A percentile compares a stretch with the other conserved stretches of the same genome.
Evolutionary conservation across 2,797 vertebrate genomes (phyloP).

Genomic region (Pangasius mekongensis): DNA sequence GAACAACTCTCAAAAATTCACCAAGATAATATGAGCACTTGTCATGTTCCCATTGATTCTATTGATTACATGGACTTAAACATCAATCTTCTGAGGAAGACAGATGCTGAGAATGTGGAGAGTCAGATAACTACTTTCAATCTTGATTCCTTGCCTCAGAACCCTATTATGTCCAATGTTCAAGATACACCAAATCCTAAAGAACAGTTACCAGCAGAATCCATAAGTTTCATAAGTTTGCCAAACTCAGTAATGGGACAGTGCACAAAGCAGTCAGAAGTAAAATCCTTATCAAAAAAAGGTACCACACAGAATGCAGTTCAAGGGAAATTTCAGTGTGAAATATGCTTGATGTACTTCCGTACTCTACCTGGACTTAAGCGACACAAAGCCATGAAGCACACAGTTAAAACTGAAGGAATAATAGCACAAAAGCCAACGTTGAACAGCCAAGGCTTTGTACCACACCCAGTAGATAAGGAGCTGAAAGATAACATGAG

Average conservation of each 20-base stretch:
- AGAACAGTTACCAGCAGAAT: slow-evolving; percentile 54
- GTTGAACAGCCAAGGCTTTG: slow-evolving; percentile 62
- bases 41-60: slow-evolving; percentile 59
- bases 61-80: slow-evolving; percentile 62
- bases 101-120: slow-evolving; percentile 59
- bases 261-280: slow-evolving; percentile 62
- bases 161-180: slow-evolving; percentile 60
- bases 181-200: slow-evolving; percentile 63
- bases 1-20: slow-evolving; percentile 49
- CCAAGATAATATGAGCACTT: slow-evolving; percentile 60
- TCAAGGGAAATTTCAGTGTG: slow-evolving; percentile 79
- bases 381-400: slow-evolving; percentile 94
- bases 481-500: slow-evolving; percentile 65
- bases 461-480: slow-evolving; percentile 65
- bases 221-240: slow-evolving; percentile 55
- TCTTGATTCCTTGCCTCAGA: slow-evolving; percentile 59
- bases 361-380: slow-evolving; percentile 89
- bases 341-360: slow-evolving; percentile 89
- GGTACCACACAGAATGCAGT: slow-evolving; percentile 56
- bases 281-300: slow-evolving; percentile 67
- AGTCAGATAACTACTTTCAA: slow-evolving; percentile 52
- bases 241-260: slow-evolving; percentile 59
- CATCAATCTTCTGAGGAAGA: slow-evolving; percentile 60
- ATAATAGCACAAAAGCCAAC: slow-evolving; percentile 55
- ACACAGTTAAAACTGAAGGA: slow-evolving; percentile 72